Conservation (phyloP, 2,113 vertebrate genomes). For the Oreotrochilus melanogaster region DNA sequence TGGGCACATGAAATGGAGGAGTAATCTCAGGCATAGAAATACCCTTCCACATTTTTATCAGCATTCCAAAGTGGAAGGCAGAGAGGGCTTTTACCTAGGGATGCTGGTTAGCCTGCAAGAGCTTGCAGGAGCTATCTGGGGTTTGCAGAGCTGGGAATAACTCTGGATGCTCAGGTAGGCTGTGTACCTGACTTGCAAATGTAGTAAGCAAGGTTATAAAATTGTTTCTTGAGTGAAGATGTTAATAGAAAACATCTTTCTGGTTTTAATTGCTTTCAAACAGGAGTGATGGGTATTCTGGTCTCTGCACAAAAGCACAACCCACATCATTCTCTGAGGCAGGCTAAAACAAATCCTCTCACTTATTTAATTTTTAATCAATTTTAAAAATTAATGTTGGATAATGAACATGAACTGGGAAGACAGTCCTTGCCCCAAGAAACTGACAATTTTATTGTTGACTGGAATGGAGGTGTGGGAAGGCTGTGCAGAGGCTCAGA, state of each 20-base stretch:
- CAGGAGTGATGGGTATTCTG: background rate
- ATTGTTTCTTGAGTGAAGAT: background rate
- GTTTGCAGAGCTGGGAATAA: background rate
- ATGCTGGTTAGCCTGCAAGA: slow-evolving; percentile 4
- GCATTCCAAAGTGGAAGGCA: background rate
- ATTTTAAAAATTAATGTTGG: background rate
- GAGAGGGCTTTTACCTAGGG: background rate
- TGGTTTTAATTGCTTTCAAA: background rate
- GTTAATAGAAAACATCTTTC: background rate
- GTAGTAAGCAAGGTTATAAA: background rate
- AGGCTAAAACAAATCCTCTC: background rate
- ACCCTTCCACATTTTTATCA: background rate
- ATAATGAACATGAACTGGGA: background rate
- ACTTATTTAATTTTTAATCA: background rate
- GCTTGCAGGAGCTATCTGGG: background rate
- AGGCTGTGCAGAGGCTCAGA: background rate
- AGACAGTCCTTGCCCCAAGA: background rate
- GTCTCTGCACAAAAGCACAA: background rate
- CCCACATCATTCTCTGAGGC: background rate
- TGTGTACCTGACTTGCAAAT: background rate
- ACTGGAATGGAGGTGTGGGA: fast-evolving
- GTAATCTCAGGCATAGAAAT: background rate
- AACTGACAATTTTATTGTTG: background rate
- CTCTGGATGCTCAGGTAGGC: background rate
- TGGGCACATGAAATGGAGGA: fast-evolving